Conservation (phyloP, 1,140 invertebrate species). For the Andrena cerasifolii region DNA sequence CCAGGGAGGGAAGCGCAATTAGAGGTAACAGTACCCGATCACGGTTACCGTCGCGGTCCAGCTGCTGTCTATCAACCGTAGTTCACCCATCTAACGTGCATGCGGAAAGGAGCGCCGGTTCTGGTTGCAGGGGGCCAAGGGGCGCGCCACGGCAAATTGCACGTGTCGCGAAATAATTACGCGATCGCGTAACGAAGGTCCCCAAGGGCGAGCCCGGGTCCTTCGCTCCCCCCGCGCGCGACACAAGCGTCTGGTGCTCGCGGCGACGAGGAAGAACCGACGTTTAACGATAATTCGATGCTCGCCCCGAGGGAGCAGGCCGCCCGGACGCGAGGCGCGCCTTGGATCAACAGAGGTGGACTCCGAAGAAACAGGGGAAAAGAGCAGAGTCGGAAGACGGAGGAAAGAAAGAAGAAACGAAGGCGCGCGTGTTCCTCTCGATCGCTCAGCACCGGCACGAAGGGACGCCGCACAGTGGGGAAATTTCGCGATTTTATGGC, state of each 20-base stretch:
- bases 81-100: neutral
- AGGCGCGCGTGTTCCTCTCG: conserved; percentile 18
- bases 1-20: neutral
- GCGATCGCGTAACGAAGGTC: neutral
- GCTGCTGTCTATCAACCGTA: neutral
- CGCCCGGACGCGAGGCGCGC: conserved; percentile 26
- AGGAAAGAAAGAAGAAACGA: conserved; percentile 23
- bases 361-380: conserved; percentile 40
- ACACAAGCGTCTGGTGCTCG: neutral
- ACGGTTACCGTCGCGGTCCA: neutral
- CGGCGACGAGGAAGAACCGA: conserved; percentile 30
- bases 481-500: too few relatives aligned
- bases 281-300: conserved; percentile 56
- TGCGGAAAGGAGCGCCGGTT: too few relatives aligned
- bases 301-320: conserved; percentile 28
- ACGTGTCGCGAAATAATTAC: conserved; percentile 31
- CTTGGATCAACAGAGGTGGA: conserved; percentile 38
- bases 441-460: neutral
- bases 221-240: conserved; percentile 2
- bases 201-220: neutral
- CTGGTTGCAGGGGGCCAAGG: too few relatives aligned
- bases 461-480: too few relatives aligned
- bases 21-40: conserved; percentile 21
- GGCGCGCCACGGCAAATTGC: conserved; percentile 18
- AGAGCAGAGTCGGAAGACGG: conserved; percentile 35